Evolutionary conservation across 2,888 invertebrate species (phyloP).

Genomic region (Gisinianus flammeolus): DNA sequence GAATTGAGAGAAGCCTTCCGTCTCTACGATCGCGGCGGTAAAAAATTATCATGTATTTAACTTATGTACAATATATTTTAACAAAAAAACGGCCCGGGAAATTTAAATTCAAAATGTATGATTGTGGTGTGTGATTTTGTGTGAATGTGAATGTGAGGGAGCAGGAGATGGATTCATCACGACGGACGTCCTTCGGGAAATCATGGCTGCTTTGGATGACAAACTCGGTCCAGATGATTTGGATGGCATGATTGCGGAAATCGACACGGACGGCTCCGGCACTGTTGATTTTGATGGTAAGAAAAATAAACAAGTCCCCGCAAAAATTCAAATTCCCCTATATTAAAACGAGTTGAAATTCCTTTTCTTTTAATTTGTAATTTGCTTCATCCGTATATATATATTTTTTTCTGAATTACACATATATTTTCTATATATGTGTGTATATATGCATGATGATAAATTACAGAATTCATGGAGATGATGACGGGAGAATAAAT

Average conservation of each 20-base stretch:
- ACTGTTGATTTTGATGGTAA: conserved; percentile 98
- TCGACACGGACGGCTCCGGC: conserved; percentile 97
- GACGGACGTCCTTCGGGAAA: conserved; percentile 87
- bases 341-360: background rate
- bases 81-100: background rate
- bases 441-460: background rate
- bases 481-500: conserved; percentile 89
- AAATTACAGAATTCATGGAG: conserved; percentile 81
- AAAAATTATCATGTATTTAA: background rate
- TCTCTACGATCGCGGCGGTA: conserved; percentile 92
- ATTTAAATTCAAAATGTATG: background rate
- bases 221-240: conserved; percentile 90
- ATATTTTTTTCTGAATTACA: background rate
- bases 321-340: background rate
- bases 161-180: conserved; percentile 84
- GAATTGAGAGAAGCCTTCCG: conserved; percentile 98
- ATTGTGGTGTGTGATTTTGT: background rate
- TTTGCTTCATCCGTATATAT: background rate
- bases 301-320: conserved; percentile 43
- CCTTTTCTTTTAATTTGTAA: background rate
- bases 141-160: background rate
- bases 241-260: conserved; percentile 96
- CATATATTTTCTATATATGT: background rate
- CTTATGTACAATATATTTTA: background rate
- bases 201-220: conserved; percentile 77